Percentiles rank a stretch among this genome's conserved stretches.
phyloP scores from a whole-genome alignment of 2,888 invertebrate genomes.

The Thereva unica region DNA sequence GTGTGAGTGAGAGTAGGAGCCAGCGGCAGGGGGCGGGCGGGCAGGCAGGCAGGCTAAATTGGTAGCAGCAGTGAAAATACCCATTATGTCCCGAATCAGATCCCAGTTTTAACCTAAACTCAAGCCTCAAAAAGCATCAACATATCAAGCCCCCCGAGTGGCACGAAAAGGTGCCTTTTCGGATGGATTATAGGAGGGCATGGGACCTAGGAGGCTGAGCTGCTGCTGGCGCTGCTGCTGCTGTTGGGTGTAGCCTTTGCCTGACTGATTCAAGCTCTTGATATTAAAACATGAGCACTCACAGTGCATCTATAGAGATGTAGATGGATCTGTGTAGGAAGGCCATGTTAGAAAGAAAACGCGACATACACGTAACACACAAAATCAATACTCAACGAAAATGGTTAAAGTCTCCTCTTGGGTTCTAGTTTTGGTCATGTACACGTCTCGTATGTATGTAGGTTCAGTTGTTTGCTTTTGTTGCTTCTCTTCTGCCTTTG shows the following conservation, averaged over 20 bases:
- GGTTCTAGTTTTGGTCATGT: conserved; percentile 36
- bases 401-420: conserved; percentile 36
- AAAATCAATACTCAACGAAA: conserved; percentile 40
- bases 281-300: conserved; percentile 37
- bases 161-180: conserved; percentile 4
- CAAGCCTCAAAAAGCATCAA: conserved; percentile 16
- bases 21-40: no score
- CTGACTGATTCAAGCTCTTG: conserved; percentile 35
- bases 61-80: conserved; percentile 8
- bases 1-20: no score
- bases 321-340: conserved; percentile 29
- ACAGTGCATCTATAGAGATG: conserved; percentile 31
- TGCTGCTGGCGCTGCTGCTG: conserved; percentile 4
- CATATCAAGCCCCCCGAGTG: conserved; percentile 14
- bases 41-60: no score
- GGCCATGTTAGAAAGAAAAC: conserved; percentile 36
- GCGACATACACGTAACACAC: conserved; percentile 36
- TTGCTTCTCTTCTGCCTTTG: conserved; percentile 22
- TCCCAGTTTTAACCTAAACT: conserved; percentile 8
- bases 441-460: conserved; percentile 20
- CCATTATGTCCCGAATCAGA: conserved; percentile 20
- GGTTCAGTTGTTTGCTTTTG: conserved; percentile 31
- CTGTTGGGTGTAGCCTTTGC: conserved; percentile 33
- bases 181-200: no score
- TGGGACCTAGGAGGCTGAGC: no score